phyloP scores from a whole-genome alignment of 1,140 invertebrate genomes.

The Diprion similis region DNA sequence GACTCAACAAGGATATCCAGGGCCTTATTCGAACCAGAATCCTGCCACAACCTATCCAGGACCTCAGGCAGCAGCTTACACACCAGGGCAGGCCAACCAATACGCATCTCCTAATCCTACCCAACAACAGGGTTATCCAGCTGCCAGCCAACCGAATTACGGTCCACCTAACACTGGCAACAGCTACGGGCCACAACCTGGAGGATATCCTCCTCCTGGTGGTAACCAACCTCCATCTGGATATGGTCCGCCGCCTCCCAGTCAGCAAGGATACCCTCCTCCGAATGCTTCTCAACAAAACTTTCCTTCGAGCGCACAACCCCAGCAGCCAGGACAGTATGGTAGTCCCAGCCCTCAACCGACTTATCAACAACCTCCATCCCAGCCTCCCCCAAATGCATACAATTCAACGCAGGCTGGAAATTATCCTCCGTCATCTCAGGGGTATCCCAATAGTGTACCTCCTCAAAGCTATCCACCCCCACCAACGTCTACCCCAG shows the following conservation, averaged over 20 bases:
- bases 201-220: slow-evolving; percentile 53
- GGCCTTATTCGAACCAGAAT: slow-evolving; percentile 60
- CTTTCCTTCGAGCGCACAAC: slow-evolving; percentile 48
- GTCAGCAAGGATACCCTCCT: slow-evolving; percentile 56
- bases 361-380: slow-evolving; percentile 53
- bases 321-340: slow-evolving; percentile 51
- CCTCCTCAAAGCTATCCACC: slow-evolving; percentile 56
- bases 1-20: slow-evolving; percentile 63
- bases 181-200: slow-evolving; percentile 56
- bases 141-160: slow-evolving; percentile 53
- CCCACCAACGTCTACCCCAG: slow-evolving; percentile 47
- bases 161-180: slow-evolving; percentile 56
- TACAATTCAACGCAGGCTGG: slow-evolving; percentile 51
- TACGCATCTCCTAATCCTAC: slow-evolving; percentile 54
- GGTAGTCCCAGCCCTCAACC: slow-evolving; percentile 57
- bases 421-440: slow-evolving; percentile 57
- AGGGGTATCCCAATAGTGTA: slow-evolving; percentile 55
- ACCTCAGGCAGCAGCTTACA: slow-evolving; percentile 54
- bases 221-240: slow-evolving; percentile 50
- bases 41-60: slow-evolving; percentile 55
- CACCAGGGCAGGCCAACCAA: slow-evolving; percentile 54
- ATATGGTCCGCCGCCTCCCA: slow-evolving; percentile 58
- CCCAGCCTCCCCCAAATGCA: slow-evolving; percentile 56
- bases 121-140: slow-evolving; percentile 52
- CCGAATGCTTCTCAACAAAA: slow-evolving; percentile 53